These are phyloP conservation scores for Lagorchestes hirsutus DNA, from an alignment of 2,797 vertebrate species.

Conservation along the genomic window DNA sequence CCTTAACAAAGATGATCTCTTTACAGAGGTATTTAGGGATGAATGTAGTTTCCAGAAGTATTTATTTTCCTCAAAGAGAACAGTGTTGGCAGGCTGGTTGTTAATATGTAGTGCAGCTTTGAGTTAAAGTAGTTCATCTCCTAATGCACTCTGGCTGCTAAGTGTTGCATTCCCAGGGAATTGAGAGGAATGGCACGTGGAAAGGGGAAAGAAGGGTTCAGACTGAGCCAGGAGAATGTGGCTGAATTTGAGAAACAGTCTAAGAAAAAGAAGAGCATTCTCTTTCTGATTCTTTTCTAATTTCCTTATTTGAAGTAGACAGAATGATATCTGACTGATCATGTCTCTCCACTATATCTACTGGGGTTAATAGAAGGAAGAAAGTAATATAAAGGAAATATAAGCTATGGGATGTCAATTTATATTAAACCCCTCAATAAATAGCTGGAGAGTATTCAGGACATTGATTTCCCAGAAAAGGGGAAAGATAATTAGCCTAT, in stretches of 20 bases:
- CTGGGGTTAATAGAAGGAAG: background rate
- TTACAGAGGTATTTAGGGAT: background rate
- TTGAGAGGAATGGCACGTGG: background rate
- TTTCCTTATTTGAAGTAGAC: background rate
- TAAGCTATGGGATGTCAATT: background rate
- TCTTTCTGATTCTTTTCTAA: background rate
- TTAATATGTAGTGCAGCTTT: background rate
- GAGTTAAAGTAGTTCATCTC: background rate
- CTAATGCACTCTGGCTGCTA: background rate
- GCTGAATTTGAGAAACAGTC: background rate
- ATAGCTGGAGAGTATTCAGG: background rate
- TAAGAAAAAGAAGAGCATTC: background rate
- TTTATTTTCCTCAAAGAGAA: background rate
- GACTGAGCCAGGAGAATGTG: background rate
- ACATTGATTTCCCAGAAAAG: background rate
- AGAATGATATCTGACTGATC: background rate
- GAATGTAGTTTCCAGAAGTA: background rate
- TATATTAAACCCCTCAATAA: background rate
- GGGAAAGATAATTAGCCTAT: background rate
- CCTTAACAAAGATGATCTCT: background rate
- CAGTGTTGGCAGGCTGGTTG: background rate
- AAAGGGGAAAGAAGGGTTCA: background rate
- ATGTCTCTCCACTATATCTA: background rate
- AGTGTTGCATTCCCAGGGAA: background rate
- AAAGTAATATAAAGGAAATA: background rate